Conservation (phyloP, 2,888 invertebrate genomes). For the Eupithecia abbreviata region DNA sequence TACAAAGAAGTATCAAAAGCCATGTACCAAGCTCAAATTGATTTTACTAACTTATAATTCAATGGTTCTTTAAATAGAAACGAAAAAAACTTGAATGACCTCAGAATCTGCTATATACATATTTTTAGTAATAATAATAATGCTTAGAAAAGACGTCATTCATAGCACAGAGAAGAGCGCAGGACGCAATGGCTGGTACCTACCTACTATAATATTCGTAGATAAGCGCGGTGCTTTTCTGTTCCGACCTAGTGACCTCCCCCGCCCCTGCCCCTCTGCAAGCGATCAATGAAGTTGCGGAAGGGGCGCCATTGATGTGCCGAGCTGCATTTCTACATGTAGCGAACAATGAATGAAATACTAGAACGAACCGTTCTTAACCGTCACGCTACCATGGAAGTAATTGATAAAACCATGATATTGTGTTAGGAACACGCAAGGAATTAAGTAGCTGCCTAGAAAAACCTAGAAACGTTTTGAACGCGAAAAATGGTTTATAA, state of each 20-base stretch:
- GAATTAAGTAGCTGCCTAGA: not conserved
- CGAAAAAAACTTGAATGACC: not conserved
- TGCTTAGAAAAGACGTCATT: slow-evolving; percentile 11
- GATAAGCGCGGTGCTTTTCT: slow-evolving; percentile 44
- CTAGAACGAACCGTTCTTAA: slow-evolving; percentile 45
- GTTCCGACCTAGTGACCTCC: slow-evolving; percentile 70
- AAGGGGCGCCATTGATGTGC: slow-evolving; percentile 58
- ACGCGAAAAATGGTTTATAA: not conserved
- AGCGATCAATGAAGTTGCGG: slow-evolving; percentile 72
- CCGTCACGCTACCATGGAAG: slow-evolving; percentile 34
- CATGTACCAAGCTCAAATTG: not conserved
- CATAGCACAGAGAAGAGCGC: not conserved
- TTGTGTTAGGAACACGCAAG: not conserved
- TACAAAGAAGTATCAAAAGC: not conserved
- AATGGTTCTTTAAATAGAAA: not conserved
- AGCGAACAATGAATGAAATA: slow-evolving; percentile 59
- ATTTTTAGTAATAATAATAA: not conserved
- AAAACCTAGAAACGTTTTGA: not conserved
- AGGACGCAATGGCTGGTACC: not conserved
- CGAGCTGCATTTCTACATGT: slow-evolving; percentile 62
- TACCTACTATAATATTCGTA: not conserved
- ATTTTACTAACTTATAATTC: not conserved
- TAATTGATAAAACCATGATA: slow-evolving; percentile 35
- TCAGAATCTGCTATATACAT: not conserved
- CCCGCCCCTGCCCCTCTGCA: slow-evolving; percentile 54